Evolutionary conservation across 2,113 vertebrate species (phyloP).

Genomic region (Panthera leo): DNA sequence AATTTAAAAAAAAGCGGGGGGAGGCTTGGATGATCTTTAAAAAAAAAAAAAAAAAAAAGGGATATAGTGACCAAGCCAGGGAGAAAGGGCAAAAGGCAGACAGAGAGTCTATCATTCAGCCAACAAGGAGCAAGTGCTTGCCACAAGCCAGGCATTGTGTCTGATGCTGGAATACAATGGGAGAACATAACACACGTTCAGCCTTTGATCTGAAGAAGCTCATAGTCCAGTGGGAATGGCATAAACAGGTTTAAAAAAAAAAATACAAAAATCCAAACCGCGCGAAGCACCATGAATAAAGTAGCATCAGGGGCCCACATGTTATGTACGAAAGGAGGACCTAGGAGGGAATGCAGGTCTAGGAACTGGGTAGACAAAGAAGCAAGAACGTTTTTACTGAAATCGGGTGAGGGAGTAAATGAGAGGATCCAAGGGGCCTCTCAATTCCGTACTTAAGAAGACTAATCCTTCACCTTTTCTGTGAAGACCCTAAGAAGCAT

Average conservation of each 20-base stretch:
- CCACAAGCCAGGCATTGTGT: background rate
- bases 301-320: background rate
- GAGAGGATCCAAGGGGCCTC: background rate
- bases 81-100: background rate
- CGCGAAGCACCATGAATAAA: background rate
- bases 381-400: background rate
- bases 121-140: background rate
- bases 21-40: background rate
- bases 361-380: background rate
- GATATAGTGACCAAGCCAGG: background rate
- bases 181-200: background rate
- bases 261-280: background rate
- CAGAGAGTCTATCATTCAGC: background rate
- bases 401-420: background rate
- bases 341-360: background rate
- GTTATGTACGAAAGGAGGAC: background rate
- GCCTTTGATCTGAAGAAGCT: background rate
- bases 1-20: too few relatives aligned
- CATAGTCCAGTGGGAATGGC: background rate
- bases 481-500: background rate
- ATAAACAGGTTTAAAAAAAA: background rate
- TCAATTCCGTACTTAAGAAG: background rate
- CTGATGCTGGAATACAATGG: background rate
- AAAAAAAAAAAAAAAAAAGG: fast-evolving
- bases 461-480: background rate